Percentiles rank a stretch among this genome's conserved stretches.
These are phyloP conservation scores for Antitype chi DNA, from an alignment of 2,888 invertebrate genomes.

Conservation along the genomic window DNA sequence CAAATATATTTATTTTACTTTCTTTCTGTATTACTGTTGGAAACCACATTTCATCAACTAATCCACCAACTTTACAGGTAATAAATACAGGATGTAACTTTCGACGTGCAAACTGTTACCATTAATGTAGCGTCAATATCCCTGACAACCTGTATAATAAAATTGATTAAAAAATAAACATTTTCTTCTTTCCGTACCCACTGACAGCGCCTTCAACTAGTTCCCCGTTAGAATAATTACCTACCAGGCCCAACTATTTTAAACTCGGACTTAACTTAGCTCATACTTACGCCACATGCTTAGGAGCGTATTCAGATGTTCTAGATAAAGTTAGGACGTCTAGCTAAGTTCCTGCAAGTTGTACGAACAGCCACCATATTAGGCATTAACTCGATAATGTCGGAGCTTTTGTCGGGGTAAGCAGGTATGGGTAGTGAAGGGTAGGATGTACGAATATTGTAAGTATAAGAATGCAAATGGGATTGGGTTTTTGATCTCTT, in stretches of 20 bases:
- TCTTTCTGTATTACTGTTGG: background rate
- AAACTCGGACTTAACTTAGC: slow-evolving; percentile 53
- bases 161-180: too few relatives aligned
- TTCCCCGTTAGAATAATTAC: slow-evolving; percentile 42
- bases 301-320: slow-evolving; percentile 59
- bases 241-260: slow-evolving; percentile 45
- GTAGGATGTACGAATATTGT: background rate
- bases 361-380: slow-evolving; percentile 50
- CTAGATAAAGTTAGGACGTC: slow-evolving; percentile 54
- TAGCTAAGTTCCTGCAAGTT: slow-evolving; percentile 51
- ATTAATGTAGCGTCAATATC: too few relatives aligned
- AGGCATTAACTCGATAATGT: slow-evolving; percentile 54
- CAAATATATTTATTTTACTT: too few relatives aligned
- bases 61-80: too few relatives aligned
- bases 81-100: too few relatives aligned
- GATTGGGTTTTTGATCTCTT: background rate
- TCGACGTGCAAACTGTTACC: too few relatives aligned
- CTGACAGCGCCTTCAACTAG: background rate
- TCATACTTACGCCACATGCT: slow-evolving; percentile 58
- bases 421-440: slow-evolving; percentile 5
- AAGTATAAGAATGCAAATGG: background rate
- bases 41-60: background rate
- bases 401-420: slow-evolving; percentile 42
- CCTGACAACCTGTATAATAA: too few relatives aligned
- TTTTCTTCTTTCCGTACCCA: background rate